Evolutionary conservation across 1,140 invertebrate genomes (phyloP).

Genomic region (Nasonia vitripennis): DNA sequence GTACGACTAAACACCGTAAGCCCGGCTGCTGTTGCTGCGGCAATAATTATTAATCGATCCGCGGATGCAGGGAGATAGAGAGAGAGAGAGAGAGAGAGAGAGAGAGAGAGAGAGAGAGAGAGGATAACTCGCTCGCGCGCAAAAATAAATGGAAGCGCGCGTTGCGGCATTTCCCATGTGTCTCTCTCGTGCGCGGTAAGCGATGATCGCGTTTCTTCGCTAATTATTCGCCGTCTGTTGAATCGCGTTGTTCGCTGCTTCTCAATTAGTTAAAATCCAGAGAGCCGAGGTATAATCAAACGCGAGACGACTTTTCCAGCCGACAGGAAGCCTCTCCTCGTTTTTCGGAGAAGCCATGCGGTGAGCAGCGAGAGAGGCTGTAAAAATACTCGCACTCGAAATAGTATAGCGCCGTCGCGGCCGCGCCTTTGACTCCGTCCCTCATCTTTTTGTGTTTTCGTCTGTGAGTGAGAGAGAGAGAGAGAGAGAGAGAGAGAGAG

Average conservation of each 20-base stretch:
- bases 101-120: neutral
- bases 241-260: neutral
- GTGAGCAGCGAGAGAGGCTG: conserved; percentile 23
- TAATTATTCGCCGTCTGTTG: neutral
- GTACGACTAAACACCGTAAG: neutral
- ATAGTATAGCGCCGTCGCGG: conserved; percentile 58
- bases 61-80: neutral
- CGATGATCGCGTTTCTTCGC: neutral
- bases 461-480: neutral
- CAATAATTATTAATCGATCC: conserved; percentile 38
- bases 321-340: neutral
- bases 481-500: too few species aligned
- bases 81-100: neutral
- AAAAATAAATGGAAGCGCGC: neutral
- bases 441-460: conserved; percentile 6
- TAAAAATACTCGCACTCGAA: conserved; percentile 67
- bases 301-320: neutral
- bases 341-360: neutral
- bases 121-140: neutral
- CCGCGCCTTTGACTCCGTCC: conserved; percentile 16
- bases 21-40: neutral
- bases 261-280: neutral
- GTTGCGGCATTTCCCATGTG: conserved; percentile 52
- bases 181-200: neutral
- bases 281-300: neutral